These are phyloP conservation scores for Pantherophis guttatus DNA, from an alignment of 2,113 vertebrate genomes.

Conservation along the genomic window DNA sequence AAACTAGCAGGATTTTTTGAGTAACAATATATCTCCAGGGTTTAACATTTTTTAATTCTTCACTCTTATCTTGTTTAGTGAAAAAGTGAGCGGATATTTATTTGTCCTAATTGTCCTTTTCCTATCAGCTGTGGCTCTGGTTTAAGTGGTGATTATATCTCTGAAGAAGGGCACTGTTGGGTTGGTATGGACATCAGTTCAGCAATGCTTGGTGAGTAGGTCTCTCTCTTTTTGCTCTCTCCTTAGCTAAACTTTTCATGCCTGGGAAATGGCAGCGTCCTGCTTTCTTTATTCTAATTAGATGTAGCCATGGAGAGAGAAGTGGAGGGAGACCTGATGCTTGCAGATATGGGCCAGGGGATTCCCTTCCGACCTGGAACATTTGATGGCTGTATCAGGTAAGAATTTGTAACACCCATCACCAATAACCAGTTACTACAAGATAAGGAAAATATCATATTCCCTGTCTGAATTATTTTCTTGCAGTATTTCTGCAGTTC, in stretches of 20 bases:
- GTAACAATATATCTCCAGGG: not conserved
- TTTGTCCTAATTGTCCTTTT: not conserved
- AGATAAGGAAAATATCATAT: not conserved
- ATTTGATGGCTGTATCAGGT: conserved; percentile 97
- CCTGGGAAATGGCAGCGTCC: not conserved
- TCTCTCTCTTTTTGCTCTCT: not conserved
- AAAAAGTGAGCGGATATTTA: not conserved
- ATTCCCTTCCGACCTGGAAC: conserved; percentile 86
- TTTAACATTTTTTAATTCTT: not conserved
- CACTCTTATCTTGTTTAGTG: not conserved
- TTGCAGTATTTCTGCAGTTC: conserved; percentile 90
- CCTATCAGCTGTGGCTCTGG: conserved; percentile 88
- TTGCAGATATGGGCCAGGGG: conserved; percentile 89
- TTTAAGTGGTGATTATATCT: conserved; percentile 89
- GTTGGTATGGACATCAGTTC: conserved; percentile 93
- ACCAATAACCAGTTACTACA: not conserved
- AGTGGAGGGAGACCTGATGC: conserved; percentile 86
- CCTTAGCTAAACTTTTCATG: rapidly evolving
- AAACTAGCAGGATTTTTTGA: not conserved
- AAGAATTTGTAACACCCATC: conserved; percentile 12
- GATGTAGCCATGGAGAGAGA: conserved; percentile 90
- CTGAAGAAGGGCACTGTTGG: conserved; percentile 89
- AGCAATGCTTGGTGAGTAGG: conserved; percentile 87
- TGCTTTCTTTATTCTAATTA: conserved; percentile 44
- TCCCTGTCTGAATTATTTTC: not conserved